Evolutionary conservation across 2,888 invertebrate species (phyloP).

Genomic region (Lepidocyrtinus sp.): DNA sequence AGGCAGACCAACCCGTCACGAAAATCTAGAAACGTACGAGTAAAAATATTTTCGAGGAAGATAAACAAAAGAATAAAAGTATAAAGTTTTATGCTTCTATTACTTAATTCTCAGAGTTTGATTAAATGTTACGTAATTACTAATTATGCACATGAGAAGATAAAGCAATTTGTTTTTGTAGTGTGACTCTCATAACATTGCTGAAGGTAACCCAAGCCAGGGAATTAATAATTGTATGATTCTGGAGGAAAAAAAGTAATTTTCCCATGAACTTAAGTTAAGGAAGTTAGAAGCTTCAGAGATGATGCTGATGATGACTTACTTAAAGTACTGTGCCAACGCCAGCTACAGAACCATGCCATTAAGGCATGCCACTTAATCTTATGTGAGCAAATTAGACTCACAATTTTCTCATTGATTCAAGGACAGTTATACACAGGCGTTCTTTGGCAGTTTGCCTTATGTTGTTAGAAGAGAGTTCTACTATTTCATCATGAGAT

Average conservation of each 20-base stretch:
- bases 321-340: neutral
- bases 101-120: neutral
- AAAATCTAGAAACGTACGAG: too few relatives aligned
- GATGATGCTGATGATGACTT: neutral
- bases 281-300: neutral
- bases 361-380: neutral
- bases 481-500: neutral
- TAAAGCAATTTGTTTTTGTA: too few relatives aligned
- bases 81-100: neutral
- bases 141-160: neutral
- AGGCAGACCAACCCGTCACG: neutral
- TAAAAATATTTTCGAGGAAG: neutral
- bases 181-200: too few relatives aligned
- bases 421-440: conserved; percentile 24
- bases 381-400: neutral
- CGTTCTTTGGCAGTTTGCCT: neutral
- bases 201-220: too few relatives aligned
- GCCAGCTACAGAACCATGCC: neutral
- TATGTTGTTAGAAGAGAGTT: neutral
- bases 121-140: neutral
- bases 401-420: conserved; percentile 17
- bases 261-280: neutral
- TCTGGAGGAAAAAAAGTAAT: neutral
- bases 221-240: neutral
- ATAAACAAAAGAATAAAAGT: neutral